Percentiles rank a stretch among this genome's conserved stretches.
These are phyloP conservation scores for Aspiorhynchus laticeps DNA, from an alignment of 2,113 vertebrate genomes.

Conservation along the genomic window DNA sequence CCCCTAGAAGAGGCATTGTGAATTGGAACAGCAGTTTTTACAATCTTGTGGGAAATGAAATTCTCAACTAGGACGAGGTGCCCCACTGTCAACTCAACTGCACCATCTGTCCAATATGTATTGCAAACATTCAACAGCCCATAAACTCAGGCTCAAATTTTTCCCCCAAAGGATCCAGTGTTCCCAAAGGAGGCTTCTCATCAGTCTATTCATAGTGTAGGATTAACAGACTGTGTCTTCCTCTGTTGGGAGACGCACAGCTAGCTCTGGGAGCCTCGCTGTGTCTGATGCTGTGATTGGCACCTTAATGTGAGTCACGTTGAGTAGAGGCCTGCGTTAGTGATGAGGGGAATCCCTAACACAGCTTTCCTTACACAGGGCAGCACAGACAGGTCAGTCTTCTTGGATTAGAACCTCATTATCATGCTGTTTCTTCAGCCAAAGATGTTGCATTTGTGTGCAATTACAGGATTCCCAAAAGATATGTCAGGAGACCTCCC, in stretches of 20 bases:
- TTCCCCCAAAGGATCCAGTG: not conserved
- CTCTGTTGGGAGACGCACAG: not conserved
- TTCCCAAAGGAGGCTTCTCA: constrained; percentile 7
- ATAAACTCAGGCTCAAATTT: constrained; percentile 9
- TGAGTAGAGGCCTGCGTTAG: constrained; percentile 57
- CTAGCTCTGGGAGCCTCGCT: constrained; percentile 10
- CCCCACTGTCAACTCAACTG: constrained; percentile 3
- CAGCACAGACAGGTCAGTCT: not conserved
- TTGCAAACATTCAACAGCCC: constrained; percentile 33
- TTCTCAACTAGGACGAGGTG: constrained; percentile 24
- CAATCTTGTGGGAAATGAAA: constrained; percentile 10
- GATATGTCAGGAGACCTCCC: not conserved
- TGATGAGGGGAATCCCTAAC: constrained; percentile 53
- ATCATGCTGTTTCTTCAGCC: constrained; percentile 2
- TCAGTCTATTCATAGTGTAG: constrained; percentile 22
- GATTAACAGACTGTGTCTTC: constrained; percentile 12
- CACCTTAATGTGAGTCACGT: constrained; percentile 50
- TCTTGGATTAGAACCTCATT: not conserved
- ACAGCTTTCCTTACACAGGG: constrained; percentile 14
- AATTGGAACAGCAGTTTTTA: constrained; percentile 17
- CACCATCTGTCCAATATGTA: constrained; percentile 35
- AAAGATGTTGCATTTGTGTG: not conserved
- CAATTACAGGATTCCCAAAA: not conserved
- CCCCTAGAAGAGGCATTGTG: not conserved
- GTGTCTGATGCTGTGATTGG: constrained; percentile 54